Evolutionary conservation across 2,797 vertebrate genomes (phyloP).

Genomic region (Fistularia commersonii): DNA sequence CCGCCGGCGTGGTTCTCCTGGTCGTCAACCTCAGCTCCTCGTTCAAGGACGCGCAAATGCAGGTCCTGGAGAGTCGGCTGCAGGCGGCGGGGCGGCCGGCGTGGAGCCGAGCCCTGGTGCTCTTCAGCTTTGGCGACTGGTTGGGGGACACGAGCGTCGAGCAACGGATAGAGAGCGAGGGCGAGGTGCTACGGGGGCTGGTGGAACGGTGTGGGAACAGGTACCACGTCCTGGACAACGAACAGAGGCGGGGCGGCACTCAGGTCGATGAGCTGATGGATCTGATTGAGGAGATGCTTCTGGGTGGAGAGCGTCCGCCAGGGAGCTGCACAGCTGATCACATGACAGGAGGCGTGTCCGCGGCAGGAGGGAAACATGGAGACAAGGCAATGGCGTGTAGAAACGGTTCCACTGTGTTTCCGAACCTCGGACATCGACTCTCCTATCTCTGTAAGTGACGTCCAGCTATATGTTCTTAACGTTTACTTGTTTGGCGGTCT

Average conservation of each 20-base stretch:
- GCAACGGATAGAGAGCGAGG: conserved; percentile 65
- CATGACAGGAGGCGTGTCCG: no score
- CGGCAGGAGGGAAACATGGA: background rate
- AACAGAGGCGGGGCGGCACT: conserved; percentile 16
- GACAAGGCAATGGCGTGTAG: background rate
- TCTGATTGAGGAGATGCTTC: conserved; percentile 57
- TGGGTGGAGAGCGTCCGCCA: conserved; percentile 7
- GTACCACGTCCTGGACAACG: conserved; percentile 70
- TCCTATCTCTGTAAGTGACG: conserved; percentile 41
- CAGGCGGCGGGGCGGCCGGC: conserved; percentile 19
- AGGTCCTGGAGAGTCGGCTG: conserved; percentile 48
- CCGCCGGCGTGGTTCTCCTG: conserved; percentile 54
- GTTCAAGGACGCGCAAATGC: conserved; percentile 43
- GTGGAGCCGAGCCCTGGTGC: conserved; percentile 51
- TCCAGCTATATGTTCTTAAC: no score
- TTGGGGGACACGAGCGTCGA: conserved; percentile 58
- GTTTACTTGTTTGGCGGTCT: no score
- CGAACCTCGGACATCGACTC: conserved; percentile 7
- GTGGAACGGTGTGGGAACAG: conserved; percentile 64
- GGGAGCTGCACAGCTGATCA: background rate
- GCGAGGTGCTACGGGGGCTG: conserved; percentile 48
- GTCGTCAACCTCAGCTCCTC: conserved; percentile 70
- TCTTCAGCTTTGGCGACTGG: conserved; percentile 71
- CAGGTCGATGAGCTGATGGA: conserved; percentile 60
- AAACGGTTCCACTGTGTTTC: background rate